A percentile compares a stretch with the other conserved stretches of the same genome.
These are phyloP conservation scores for Oscheius sp. DNA, from an alignment of 1,140 invertebrate genomes.

Conservation along the genomic window DNA sequence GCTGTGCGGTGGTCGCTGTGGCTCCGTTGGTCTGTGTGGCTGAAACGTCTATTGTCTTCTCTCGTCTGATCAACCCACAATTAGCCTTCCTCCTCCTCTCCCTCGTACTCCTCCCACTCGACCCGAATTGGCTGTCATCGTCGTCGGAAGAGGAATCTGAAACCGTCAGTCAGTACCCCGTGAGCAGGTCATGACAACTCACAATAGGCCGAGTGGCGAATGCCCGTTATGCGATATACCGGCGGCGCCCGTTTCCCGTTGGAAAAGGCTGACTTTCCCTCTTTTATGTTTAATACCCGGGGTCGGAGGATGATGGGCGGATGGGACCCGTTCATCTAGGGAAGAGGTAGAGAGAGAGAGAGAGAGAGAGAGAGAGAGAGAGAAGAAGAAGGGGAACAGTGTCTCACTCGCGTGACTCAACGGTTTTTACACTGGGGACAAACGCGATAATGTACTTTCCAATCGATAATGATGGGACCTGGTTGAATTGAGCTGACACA, in stretches of 20 bases:
- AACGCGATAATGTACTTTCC: too few relatives aligned
- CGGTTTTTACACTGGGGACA: too few relatives aligned
- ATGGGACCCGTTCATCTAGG: conserved; percentile 1
- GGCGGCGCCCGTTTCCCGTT: background rate
- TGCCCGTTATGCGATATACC: conserved; percentile 7
- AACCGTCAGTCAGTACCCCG: conserved; percentile 25
- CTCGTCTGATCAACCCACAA: background rate
- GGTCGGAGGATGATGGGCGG: background rate
- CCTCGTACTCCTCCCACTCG: conserved; percentile 20
- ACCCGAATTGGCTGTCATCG: conserved; percentile 42
- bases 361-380: background rate
- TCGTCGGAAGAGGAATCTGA: conserved; percentile 55
- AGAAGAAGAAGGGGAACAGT: background rate
- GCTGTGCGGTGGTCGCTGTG: background rate
- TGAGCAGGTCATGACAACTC: background rate
- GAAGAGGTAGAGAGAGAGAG: conserved; percentile 10
- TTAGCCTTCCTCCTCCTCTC: background rate
- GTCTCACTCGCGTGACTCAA: too few relatives aligned
- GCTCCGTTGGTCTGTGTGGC: conserved; percentile 7
- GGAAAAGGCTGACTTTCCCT: background rate
- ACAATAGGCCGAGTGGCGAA: conserved; percentile 26
- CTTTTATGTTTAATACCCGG: background rate
- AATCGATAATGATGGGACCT: too few relatives aligned
- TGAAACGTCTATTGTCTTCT: conserved; percentile 4
- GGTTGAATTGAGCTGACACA: too few relatives aligned